Evolutionary conservation across 2,797 vertebrate genomes (phyloP).

Genomic region (Lycodopsis pacificus): DNA sequence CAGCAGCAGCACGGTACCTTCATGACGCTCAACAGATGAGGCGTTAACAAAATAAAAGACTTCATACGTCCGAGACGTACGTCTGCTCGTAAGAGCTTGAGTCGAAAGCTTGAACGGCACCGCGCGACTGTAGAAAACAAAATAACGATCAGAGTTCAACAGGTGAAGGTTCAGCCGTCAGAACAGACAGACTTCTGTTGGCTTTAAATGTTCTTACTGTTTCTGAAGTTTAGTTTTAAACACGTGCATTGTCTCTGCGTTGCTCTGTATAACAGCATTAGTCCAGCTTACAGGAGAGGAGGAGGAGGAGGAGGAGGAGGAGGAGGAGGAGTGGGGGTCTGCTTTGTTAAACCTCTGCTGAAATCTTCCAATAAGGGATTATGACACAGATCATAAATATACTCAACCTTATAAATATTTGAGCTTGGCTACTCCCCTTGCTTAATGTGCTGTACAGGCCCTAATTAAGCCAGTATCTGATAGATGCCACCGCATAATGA

Average conservation of each 20-base stretch:
- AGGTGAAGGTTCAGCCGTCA: conserved; percentile 52
- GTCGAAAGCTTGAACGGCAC: too few species aligned
- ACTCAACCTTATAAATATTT: conserved; percentile 89
- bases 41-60: conserved; percentile 55
- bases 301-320: not conserved
- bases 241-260: too few species aligned
- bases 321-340: conserved; percentile 12
- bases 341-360: conserved; percentile 64
- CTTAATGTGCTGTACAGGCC: conserved; percentile 86
- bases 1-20: conserved; percentile 87
- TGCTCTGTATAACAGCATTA: not conserved
- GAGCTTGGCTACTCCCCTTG: conserved; percentile 83
- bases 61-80: not conserved
- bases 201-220: not conserved
- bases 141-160: conserved; percentile 67
- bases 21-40: conserved; percentile 22
- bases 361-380: conserved; percentile 81
- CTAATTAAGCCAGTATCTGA: conserved; percentile 88
- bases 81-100: not conserved
- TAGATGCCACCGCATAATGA: conserved; percentile 85
- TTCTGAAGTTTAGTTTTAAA: not conserved
- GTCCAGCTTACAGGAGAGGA: not conserved
- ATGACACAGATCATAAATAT: conserved; percentile 88
- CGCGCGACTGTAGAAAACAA: conserved; percentile 21
- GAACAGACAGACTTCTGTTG: not conserved